Evolutionary conservation across 2,113 vertebrate species (phyloP), one percentile per base, ranked within the genome.

Genomic region (Mobula hypostoma): DNA sequence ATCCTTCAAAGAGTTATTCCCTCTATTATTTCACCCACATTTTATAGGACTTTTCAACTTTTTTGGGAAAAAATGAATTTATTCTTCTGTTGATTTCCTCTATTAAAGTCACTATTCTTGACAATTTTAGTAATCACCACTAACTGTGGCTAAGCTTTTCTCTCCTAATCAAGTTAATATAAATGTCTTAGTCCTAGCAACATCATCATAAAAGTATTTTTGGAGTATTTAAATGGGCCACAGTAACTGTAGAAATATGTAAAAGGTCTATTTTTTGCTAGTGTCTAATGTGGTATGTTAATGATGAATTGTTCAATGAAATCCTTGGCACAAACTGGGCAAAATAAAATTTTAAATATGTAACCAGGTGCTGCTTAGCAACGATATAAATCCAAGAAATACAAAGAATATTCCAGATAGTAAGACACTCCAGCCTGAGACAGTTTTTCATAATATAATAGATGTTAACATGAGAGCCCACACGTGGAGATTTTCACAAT

Each of bases 371-470:
- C 21, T 93, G 68, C 91, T 92, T 15, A 93, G 70, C 91, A 74
- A 93, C 70, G 56, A 93, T 29, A 74, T 27, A 93, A 93, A 93
- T 93, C 72, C 91, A 70, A 93, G 36, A 29, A 93, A 56, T 27
- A 76, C 91, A 40, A 93, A 29, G 91, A 74, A 48, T 24, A 74
- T 92, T 48, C 32, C 17, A 92, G 27, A 92, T 92, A 24, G 32
- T 74, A 74, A 56, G 91, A 74, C 74, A 93, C 70, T 36, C 36
- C 36, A 70, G 91, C 91, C 27, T 74, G 91, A 74, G 7, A 92
- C 14, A 92, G 70, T 2, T 24, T 48, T 92, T 93, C 36, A 70
- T 19, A 19, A 32, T 36, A 11, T 9, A 21, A 5, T 29, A 27
- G 29, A 90, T 66, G 63, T 90, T 90, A 68, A 90, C 66, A 66